Evolutionary conservation across 1,140 invertebrate species (phyloP).

Genomic region (Cyclina sinensis): DNA sequence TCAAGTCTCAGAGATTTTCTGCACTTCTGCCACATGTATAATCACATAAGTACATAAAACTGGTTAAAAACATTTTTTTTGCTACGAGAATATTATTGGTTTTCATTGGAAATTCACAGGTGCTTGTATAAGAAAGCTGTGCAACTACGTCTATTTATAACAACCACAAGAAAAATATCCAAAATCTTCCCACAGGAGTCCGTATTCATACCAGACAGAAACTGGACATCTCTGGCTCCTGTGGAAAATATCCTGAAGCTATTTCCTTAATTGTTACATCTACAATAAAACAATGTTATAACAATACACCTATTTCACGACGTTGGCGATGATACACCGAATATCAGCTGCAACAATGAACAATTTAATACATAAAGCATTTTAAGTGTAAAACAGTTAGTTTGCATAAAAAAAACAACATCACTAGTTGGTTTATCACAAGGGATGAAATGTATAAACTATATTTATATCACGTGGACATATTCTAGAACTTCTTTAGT

Average conservation of each 20-base stretch:
- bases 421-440: conserved; percentile 12
- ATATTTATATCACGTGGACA: background rate
- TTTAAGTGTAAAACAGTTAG: background rate
- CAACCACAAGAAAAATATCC: background rate
- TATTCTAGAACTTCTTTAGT: too few species aligned
- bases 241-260: background rate
- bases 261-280: background rate
- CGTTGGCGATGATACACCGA: background rate
- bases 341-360: background rate
- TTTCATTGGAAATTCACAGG: background rate
- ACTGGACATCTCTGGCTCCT: background rate
- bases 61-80: too few species aligned
- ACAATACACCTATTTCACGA: background rate
- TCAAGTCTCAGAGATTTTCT: too few species aligned
- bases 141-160: background rate
- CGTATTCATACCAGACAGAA: background rate
- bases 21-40: too few species aligned
- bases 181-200: background rate
- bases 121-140: background rate
- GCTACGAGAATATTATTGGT: too few species aligned
- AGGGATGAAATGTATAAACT: background rate
- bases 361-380: conserved; percentile 5
- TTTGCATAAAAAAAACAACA: background rate
- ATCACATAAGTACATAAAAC: too few species aligned
- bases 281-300: conserved; percentile 5